These are phyloP conservation scores for Teleogryllus occipitalis DNA, from an alignment of 1,140 invertebrate genomes.

Conservation along the genomic window DNA sequence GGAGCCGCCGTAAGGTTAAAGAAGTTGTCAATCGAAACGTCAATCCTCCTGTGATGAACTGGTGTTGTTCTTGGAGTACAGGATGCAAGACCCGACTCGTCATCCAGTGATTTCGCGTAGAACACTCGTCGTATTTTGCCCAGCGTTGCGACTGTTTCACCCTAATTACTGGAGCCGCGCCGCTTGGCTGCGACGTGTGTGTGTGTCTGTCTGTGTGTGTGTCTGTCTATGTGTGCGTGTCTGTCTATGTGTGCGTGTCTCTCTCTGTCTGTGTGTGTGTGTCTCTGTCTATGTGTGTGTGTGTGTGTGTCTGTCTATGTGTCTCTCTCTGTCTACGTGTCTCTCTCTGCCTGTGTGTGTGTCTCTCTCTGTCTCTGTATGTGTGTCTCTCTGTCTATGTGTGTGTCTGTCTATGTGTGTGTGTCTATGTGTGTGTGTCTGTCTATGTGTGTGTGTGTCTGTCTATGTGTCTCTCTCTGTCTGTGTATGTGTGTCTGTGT, in stretches of 20 bases:
- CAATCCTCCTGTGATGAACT: no score
- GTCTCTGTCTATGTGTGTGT: background rate
- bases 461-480: background rate
- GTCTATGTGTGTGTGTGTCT: background rate
- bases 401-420: background rate
- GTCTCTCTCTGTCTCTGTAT: background rate
- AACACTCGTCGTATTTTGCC: no score
- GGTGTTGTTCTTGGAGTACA: no score
- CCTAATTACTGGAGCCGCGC: no score
- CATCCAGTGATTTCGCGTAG: no score
- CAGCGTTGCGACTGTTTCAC: no score
- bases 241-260: background rate
- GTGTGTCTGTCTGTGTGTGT: background rate
- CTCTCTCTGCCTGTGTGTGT: background rate
- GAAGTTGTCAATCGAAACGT: no score
- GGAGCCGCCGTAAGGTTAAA: no score
- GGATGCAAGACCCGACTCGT: no score
- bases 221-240: no score
- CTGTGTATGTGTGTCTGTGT: no score
- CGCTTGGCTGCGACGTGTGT: no score
- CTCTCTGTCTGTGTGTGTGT: background rate
- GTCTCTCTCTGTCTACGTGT: background rate
- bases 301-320: background rate
- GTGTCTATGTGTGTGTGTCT: background rate
- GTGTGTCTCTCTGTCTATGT: background rate